Conservation (phyloP, 2,888 invertebrate genomes). For the Cenopis cana region DNA sequence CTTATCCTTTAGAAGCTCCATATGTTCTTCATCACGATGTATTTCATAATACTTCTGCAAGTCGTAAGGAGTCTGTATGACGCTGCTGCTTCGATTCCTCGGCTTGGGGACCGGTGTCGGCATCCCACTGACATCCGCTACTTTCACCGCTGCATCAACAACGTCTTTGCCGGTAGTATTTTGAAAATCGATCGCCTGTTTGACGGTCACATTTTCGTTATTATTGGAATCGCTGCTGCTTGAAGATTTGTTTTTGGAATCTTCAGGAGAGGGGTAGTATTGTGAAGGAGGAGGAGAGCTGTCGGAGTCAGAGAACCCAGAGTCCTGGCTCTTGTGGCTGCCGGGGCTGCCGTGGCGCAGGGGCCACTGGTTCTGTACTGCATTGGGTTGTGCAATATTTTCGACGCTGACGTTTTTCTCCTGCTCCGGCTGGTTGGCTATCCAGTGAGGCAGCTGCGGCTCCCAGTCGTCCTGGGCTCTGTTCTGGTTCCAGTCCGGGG, state of each 20-base stretch:
- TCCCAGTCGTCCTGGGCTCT: slow-evolving; percentile 76
- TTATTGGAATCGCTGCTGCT: slow-evolving; percentile 79
- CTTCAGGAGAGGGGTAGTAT: slow-evolving; percentile 71
- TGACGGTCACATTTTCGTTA: slow-evolving; percentile 78
- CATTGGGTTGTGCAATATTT: slow-evolving; percentile 68
- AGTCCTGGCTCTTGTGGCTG: slow-evolving; percentile 91
- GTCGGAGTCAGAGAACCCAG: slow-evolving; percentile 92
- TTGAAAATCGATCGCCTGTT: slow-evolving; percentile 75
- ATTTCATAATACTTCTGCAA: slow-evolving; percentile 81
- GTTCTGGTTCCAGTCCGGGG: slow-evolving; percentile 64
- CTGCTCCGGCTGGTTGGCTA: slow-evolving; percentile 76
- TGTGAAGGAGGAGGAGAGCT: slow-evolving; percentile 84
- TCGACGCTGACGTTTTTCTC: slow-evolving; percentile 72
- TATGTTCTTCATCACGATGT: slow-evolving; percentile 78
- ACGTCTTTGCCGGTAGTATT: slow-evolving; percentile 68
- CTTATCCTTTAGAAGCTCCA: slow-evolving; percentile 74
- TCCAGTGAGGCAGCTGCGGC: slow-evolving; percentile 82
- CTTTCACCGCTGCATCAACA: slow-evolving; percentile 58
- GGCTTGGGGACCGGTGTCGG: slow-evolving; percentile 72
- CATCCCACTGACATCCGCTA: slow-evolving; percentile 55
- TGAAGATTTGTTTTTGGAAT: slow-evolving; percentile 70
- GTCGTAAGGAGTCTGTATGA: slow-evolving; percentile 82
- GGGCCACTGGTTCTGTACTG: slow-evolving; percentile 76
- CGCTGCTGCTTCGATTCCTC: slow-evolving; percentile 76
- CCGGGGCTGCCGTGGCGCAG: slow-evolving; percentile 82